Conservation (phyloP, 2,113 vertebrate genomes). For the Callospermophilus lateralis region DNA sequence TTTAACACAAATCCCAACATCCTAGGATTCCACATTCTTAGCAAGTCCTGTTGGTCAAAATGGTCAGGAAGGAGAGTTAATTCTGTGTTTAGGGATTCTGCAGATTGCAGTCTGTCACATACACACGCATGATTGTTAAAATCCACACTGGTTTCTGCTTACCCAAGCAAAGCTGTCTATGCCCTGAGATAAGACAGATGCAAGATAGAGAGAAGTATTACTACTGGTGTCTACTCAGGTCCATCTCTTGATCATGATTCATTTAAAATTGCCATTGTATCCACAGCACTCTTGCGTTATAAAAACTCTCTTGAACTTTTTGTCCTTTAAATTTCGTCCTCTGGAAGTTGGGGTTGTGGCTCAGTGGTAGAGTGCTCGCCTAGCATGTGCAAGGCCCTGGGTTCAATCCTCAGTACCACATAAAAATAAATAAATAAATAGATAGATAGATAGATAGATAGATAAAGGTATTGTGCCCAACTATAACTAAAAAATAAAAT, state of each 20-base stretch:
- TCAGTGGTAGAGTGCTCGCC: no score
- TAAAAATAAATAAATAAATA: no score
- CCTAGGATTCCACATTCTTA: neutral
- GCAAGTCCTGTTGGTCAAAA: neutral
- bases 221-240: neutral
- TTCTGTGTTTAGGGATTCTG: neutral
- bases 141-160: neutral
- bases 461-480: no score
- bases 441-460: no score
- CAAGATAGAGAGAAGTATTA: neutral
- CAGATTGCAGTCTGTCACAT: neutral
- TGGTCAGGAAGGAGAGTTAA: neutral
- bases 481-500: no score
- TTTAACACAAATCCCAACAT: neutral
- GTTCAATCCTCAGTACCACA: no score
- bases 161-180: neutral
- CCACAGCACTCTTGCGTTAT: neutral
- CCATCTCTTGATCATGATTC: neutral
- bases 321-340: neutral
- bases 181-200: neutral
- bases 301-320: neutral
- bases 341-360: neutral
- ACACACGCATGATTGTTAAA: neutral
- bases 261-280: neutral
- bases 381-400: no score